Evolutionary conservation across 2,113 vertebrate genomes (phyloP), one percentile per base, ranked within the genome.

Genomic region (Ammodytes dubius): DNA sequence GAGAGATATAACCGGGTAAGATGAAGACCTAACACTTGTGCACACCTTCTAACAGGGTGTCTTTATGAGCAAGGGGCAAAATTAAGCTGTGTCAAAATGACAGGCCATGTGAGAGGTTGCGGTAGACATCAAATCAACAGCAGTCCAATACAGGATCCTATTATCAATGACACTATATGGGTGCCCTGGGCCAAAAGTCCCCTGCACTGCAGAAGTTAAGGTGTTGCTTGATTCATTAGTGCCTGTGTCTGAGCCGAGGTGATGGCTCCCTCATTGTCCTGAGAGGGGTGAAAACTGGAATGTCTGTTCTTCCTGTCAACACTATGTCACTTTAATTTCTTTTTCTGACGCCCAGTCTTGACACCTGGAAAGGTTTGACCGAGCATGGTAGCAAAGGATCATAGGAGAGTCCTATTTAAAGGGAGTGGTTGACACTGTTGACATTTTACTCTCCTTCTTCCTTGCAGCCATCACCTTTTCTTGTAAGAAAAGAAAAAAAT

Each of bases 141-240:
- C 91, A 94, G 92, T 93, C 90, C 79, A 91, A 95, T 95, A 95
- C 86, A 88, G 89, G 94, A 95, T 96, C 96, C 96, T 95, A 95
- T 98, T 97, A 97, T 96, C 96, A 95, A 94, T 96, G 96, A 97
- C 96, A 96, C 81, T 60, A 81, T 93, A 90, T 94, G 95, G 91
- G 94, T 95, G 95, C 89, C 93, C 92, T 61, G 83, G 94, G 95
- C 95, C 96, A 97, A 96, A 96, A 96, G 95, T 95, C 95, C 82
- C 87, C 84, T 88, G 93, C 91, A 79, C 93, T 92, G 94, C 95
- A 95, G 95, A 97, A 97, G 96, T 97, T 97, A 96, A 97, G 96
- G 96, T 99, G 96, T 96, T 96, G 95, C 96, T 95, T 95, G 96
- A 97, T 97, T 98, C 97, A 98, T 99, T 97, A 97, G 95, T 91